phyloP scores from a whole-genome alignment of 2,888 invertebrate genomes.

The Megastigmus dorsalis region DNA sequence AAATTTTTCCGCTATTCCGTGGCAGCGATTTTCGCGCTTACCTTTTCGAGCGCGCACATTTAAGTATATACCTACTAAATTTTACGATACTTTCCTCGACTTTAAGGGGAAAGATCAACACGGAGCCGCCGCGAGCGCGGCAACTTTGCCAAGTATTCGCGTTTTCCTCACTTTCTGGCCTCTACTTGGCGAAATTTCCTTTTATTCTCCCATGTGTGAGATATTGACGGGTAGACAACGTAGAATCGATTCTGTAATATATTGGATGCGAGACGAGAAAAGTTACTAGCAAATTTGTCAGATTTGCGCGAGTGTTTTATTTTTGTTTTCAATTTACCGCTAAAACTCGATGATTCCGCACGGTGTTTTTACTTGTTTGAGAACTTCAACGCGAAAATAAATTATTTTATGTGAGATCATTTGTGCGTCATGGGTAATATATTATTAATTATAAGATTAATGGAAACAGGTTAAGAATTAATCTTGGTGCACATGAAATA shows the following conservation, averaged over 20 bases:
- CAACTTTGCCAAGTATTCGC: conserved; percentile 11
- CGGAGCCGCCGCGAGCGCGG: conserved; percentile 3
- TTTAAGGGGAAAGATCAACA: conserved; percentile 22
- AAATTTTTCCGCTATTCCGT: conserved; percentile 43
- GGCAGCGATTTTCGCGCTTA: conserved; percentile 46
- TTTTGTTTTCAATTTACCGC: too few relatives aligned
- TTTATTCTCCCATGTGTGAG: neutral
- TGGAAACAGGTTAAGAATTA: too few relatives aligned
- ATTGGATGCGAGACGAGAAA: neutral
- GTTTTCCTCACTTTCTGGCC: too few relatives aligned
- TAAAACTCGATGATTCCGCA: too few relatives aligned
- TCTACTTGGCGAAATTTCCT: neutral
- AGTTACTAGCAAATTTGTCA: conserved; percentile 9
- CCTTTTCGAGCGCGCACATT: conserved; percentile 1
- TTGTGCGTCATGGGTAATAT: too few relatives aligned
- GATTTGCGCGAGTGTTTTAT: neutral
- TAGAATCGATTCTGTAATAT: conserved; percentile 45
- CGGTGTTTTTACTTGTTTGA: too few relatives aligned
- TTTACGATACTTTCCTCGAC: conserved; percentile 27
- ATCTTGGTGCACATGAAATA: too few relatives aligned
- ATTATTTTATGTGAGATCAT: too few relatives aligned
- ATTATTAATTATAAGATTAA: too few relatives aligned
- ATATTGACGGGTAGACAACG: neutral
- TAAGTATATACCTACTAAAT: conserved; percentile 21
- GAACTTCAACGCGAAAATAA: too few relatives aligned